Base-by-base conservation (phyloP, 35 echinoderm and acorn worm genomes). In the Diadema setosum region DNA sequence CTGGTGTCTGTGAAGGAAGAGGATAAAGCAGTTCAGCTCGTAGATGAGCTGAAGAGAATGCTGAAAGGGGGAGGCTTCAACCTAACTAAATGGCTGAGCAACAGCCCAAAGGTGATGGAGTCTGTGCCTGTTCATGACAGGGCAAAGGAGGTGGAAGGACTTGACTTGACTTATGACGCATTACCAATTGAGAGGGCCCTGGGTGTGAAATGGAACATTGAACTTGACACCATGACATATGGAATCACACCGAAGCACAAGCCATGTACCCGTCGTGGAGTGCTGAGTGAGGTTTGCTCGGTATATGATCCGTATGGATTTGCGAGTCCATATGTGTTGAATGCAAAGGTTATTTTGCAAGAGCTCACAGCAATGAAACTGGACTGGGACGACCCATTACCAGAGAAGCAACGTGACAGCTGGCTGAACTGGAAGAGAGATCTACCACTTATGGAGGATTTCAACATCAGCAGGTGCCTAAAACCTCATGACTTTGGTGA, bases 31-130 rank as follows among this genome's bases (percentile, higher is more conserved):
- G 73, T 39, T 8, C 63, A 8, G 6, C n/a, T 87, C 14, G 70
- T 81, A n/a, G 21, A 42, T 39, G 81, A 46, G 40, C 67, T 91
- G 3, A 45, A 39, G 32, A 41, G 23, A 30, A 56, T 86, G 17
- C 52, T 86, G 17, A 80, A 30, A 6, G 50, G 60, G 80, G 90
- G 91, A 46, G 78, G 84, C 12, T 89, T 93, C 59, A 82, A 45
- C 42, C 59, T 93, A n/a, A 83, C 86, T 12, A 93, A 88, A 42
- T 93, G 91, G 91, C 15, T 93, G 3, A 93, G 91, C 25, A 89
- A 89, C 61, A 60, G 50, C 34, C 17, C 70, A 56, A 6, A n/a
- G 9, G 86, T 93, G 0, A 29, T 89, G 36, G 61, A 93, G 58
- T 85, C 50, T 9, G 39, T 85, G 0, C 83, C 83, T 2, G 26